Percentiles rank a stretch among this genome's conserved stretches.
phyloP scores from a whole-genome alignment of 2,113 vertebrate genomes.

The Platycercus adscitus region DNA sequence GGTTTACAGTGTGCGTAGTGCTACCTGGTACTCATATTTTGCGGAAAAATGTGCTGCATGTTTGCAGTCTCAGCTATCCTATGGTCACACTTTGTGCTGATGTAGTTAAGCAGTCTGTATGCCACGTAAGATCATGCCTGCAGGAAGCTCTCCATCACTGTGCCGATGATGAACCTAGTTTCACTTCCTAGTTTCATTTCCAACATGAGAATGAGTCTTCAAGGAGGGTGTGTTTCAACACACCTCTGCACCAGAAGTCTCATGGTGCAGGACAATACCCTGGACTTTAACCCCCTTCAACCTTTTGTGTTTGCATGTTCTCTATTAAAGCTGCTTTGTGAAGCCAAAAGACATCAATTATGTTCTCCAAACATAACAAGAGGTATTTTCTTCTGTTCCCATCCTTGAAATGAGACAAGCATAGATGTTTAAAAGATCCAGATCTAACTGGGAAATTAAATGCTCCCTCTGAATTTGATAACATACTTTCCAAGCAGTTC shows the following conservation, averaged over 20 bases:
- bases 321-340: not conserved
- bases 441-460: not conserved
- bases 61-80: not conserved
- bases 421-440: slow-evolving; percentile 8
- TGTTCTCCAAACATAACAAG: slow-evolving; percentile 20
- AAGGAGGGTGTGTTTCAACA: not conserved
- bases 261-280: not conserved
- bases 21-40: not conserved
- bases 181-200: slow-evolving; percentile 17
- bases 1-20: not conserved
- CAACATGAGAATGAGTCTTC: not conserved
- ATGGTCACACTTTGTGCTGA: fast-evolving
- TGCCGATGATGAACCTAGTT: not conserved
- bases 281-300: not conserved
- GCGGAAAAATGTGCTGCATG: fast-evolving
- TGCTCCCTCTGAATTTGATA: slow-evolving; percentile 35
- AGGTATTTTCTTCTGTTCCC: slow-evolving; percentile 16
- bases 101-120: not conserved
- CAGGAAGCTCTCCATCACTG: not conserved
- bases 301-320: not conserved
- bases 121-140: not conserved
- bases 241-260: not conserved
- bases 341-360: slow-evolving; percentile 30
- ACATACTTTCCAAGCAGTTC: slow-evolving; percentile 1
- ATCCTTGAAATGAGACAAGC: not conserved